Percentiles rank a stretch among this genome's conserved stretches.
phyloP scores from a whole-genome alignment of 2,888 invertebrate species.

The Mythimna lalbum region DNA sequence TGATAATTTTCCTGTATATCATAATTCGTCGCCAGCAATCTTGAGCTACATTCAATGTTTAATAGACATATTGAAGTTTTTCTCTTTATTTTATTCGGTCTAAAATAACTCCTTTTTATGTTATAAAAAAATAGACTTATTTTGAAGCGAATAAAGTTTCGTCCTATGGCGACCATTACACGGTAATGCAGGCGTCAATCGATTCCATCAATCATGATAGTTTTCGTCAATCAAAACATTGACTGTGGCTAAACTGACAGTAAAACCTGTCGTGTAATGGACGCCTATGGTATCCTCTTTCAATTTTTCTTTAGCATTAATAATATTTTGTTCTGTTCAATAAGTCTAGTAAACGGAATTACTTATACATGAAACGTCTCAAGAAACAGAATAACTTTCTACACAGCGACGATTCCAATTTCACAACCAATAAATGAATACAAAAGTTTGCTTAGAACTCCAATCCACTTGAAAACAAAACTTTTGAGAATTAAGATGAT shows the following conservation, averaged over 20 bases:
- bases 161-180: too few species aligned
- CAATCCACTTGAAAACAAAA: constrained; percentile 19
- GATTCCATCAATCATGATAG: too few species aligned
- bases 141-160: constrained; percentile 28
- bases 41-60: constrained; percentile 39
- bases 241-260: too few species aligned
- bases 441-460: constrained; percentile 32
- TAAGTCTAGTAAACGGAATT: constrained; percentile 49
- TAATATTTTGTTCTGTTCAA: constrained; percentile 19
- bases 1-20: not conserved
- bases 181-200: too few species aligned
- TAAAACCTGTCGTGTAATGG: too few species aligned
- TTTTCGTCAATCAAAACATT: too few species aligned
- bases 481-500: too few species aligned
- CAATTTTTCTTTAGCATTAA: not conserved
- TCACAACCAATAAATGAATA: constrained; percentile 60
- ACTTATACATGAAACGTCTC: constrained; percentile 26
- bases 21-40: constrained; percentile 18
- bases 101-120: constrained; percentile 36
- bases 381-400: constrained; percentile 43
- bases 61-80: constrained; percentile 54
- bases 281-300: not conserved
- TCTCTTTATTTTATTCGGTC: constrained; percentile 34
- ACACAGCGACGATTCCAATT: constrained; percentile 37
- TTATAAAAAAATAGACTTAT: constrained; percentile 20